Evolutionary conservation across 2,113 vertebrate species (phyloP), one percentile per base, ranked within the genome.

Genomic region (Ictidomys tridecemlineatus): DNA sequence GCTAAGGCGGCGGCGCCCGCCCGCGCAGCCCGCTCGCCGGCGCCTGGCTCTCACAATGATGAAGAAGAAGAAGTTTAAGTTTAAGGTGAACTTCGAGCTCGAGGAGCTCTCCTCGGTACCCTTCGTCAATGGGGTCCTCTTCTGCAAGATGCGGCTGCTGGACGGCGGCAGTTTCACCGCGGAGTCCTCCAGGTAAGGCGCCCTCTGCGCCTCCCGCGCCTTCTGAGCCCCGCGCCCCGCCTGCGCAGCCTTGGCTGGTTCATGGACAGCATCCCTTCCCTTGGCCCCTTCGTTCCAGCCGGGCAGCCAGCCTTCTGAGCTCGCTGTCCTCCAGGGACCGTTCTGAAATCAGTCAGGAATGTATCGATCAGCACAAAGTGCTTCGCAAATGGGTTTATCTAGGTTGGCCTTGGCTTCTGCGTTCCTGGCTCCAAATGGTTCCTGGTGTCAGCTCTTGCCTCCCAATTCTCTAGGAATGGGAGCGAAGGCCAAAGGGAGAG

Each of bases 61-160:
- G 98, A 99, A 99, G 97, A 99, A 99, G 79, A 99, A 99, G 99
- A 99, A 99, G 97, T 99, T 99, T 88, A 99, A 99, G 97, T 99
- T 99, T 79, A 99, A 98, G 98, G 99, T 99, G 80, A 99, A 99
- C 97, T 99, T 99, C 95, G 99, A 99, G 87, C 97, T 99, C 98
- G 99, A 99, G 67, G 99, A 99, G 82, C 96, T 99, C 76, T 99
- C 99, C 2, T 99, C 99, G 17, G 99, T 99, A 88, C 99, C 99
- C 14, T 99, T 99, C 98, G 99, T 99, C 34, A 99, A 99, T 94
- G 99, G 99, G 39, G 99, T 99, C 90, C 98, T 99, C 51, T 99
- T 99, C 98, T 99, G 99, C 98, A 99, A 99, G 99, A 99, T 99
- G 92, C 98, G 99, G 89, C 99, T 99, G 74, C 96, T 99, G 89